These are phyloP conservation scores for Salvelinus sp. DNA, from an alignment of 2,113 vertebrate species.

Conservation along the genomic window DNA sequence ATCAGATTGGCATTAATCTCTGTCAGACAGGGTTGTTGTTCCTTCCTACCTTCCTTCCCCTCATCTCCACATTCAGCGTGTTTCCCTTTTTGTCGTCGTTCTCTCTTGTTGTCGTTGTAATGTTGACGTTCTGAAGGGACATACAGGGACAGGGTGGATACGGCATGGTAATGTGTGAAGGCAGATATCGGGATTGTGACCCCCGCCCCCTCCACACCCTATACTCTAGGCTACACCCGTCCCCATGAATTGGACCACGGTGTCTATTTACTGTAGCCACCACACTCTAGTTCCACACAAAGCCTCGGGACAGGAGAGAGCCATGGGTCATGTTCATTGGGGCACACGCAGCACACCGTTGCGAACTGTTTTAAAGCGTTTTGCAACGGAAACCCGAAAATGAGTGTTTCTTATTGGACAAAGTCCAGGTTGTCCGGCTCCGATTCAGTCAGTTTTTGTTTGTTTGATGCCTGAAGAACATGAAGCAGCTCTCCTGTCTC, in stretches of 20 bases:
- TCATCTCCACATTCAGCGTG: slow-evolving; percentile 53
- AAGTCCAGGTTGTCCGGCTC: too few relatives aligned
- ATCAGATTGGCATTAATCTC: slow-evolving; percentile 37
- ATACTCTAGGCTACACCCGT: not conserved
- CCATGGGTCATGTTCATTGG: not conserved
- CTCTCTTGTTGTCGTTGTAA: slow-evolving; percentile 63
- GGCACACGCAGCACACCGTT: too few relatives aligned
- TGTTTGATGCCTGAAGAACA: too few relatives aligned
- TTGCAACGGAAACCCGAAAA: too few relatives aligned
- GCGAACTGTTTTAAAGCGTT: too few relatives aligned
- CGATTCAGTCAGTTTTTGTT: too few relatives aligned
- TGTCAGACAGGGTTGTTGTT: slow-evolving; percentile 46
- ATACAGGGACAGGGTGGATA: slow-evolving; percentile 41
- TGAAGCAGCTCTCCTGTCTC: too few relatives aligned
- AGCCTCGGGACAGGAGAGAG: slow-evolving; percentile 51
- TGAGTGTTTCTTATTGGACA: too few relatives aligned
- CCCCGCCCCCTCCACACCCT: not conserved
- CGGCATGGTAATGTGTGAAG: not conserved
- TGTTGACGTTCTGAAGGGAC: slow-evolving; percentile 60
- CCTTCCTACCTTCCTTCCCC: slow-evolving; percentile 33
- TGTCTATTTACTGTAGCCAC: slow-evolving; percentile 1
- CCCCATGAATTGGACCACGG: not conserved
- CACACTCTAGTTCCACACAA: slow-evolving; percentile 8
- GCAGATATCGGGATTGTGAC: not conserved
- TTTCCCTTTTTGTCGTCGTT: slow-evolving; percentile 62